A percentile compares a stretch with the other conserved stretches of the same genome.
phyloP scores from a whole-genome alignment of 2,113 vertebrate genomes.

The Rhinogobius similis region DNA sequence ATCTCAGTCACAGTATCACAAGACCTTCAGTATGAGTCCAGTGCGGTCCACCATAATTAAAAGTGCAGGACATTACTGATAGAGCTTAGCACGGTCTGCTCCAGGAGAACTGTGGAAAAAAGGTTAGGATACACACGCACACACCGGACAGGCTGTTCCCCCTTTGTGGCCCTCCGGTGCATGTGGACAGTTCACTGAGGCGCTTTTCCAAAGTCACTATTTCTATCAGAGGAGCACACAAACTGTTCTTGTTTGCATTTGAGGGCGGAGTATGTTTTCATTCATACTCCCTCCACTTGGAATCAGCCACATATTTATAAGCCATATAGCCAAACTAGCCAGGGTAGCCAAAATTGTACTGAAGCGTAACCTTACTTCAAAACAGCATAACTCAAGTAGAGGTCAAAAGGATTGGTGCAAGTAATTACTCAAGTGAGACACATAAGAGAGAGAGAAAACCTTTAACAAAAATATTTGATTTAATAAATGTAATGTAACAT shows the following conservation, averaged over 20 bases:
- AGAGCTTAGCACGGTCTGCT: slow-evolving; percentile 52
- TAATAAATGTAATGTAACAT: too few species aligned
- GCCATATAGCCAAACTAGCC: not conserved
- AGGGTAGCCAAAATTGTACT: too few species aligned
- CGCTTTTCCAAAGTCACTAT: slow-evolving; percentile 29
- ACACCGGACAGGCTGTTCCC: slow-evolving; percentile 65
- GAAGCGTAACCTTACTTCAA: too few species aligned
- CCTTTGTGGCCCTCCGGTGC: slow-evolving; percentile 33
- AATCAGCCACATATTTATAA: not conserved
- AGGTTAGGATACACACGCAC: slow-evolving; percentile 51
- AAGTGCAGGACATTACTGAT: slow-evolving; percentile 59
- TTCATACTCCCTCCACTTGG: too few species aligned
- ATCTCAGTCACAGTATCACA: slow-evolving; percentile 30
- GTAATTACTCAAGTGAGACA: not conserved
- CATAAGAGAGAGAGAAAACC: too few species aligned
- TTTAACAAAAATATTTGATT: too few species aligned
- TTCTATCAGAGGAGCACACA: slow-evolving; percentile 27
- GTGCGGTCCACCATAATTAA: slow-evolving; percentile 30
- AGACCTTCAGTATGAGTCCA: slow-evolving; percentile 36
- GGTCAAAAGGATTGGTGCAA: too few species aligned
- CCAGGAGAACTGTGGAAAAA: slow-evolving; percentile 64
- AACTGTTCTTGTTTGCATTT: slow-evolving; percentile 44
- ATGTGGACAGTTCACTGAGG: slow-evolving; percentile 38
- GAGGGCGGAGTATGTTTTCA: slow-evolving; percentile 21
- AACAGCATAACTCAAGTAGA: too few species aligned